phyloP scores from a whole-genome alignment of 1,140 invertebrate species.

The Sitobion miscanthi region DNA sequence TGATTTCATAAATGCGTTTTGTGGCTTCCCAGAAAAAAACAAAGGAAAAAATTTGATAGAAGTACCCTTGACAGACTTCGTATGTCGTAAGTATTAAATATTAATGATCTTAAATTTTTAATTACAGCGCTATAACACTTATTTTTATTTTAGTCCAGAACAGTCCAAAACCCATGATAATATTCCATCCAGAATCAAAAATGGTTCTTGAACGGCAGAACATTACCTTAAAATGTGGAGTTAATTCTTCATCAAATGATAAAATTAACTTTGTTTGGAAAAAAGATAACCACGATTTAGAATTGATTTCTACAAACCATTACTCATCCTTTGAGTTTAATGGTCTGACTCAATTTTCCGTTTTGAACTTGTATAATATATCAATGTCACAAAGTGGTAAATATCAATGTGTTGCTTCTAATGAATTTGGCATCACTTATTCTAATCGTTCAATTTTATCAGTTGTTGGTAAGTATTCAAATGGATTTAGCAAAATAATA shows the following conservation, averaged over 20 bases:
- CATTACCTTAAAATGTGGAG: conserved; percentile 80
- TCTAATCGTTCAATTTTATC: conserved; percentile 84
- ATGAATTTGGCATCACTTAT: conserved; percentile 88
- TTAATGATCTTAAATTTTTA: neutral
- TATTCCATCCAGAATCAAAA: conserved; percentile 79
- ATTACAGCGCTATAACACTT: neutral
- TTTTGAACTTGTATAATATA: conserved; percentile 70
- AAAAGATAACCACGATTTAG: conserved; percentile 82
- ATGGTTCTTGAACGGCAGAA: conserved; percentile 85
- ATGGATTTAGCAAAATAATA: neutral
- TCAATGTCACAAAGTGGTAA: conserved; percentile 79
- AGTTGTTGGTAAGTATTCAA: conserved; percentile 73
- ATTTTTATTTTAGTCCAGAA: conserved; percentile 66
- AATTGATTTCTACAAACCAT: conserved; percentile 33
- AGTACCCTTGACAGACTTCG: neutral
- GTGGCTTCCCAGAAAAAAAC: conserved; percentile 36
- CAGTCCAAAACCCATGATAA: conserved; percentile 84
- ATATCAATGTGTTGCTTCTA: conserved; percentile 93
- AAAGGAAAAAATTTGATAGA: conserved; percentile 28
- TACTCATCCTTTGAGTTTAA: neutral
- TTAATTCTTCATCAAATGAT: conserved; percentile 70
- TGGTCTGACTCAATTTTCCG: conserved; percentile 48
- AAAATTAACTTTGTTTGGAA: conserved; percentile 85
- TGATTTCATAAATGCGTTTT: neutral
- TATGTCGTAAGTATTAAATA: conserved; percentile 37